Base-by-base conservation (phyloP, 2,797 vertebrate species). In the Meriones psammophilus region DNA sequence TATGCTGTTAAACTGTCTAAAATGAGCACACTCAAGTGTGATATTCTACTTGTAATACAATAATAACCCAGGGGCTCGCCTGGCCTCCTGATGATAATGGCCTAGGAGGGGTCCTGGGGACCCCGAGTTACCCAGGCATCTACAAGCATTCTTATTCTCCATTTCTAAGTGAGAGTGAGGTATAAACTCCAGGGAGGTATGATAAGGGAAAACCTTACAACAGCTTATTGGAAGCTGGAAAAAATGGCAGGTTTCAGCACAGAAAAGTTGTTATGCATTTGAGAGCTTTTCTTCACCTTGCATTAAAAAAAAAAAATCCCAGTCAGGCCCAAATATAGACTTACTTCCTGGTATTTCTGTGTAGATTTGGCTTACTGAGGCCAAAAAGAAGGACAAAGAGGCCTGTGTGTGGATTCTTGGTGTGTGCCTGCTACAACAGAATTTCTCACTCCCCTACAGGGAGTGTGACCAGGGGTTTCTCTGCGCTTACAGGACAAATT, bases 81-180 rank as follows among this genome's bases (percentile, higher is more conserved):
- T 22, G 73, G 54, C 73, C 42, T 58, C 30, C 85, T 71, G 92
- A 91, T 12, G 60, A 80, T 54, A 88, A 68, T 84, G 10, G 8
- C 54, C 80, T 39, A 26, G 14, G 39, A 30, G 2, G 36, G 64
- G 18, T 73, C 68, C 56, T 20, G 28, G n/a, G 3, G 20, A 42
- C 81, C n/a, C 42, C 30, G 46, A 18, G 81, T 74, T 74, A 36
- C 42, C 58, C 46, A 91, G 96, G 78, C 80, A 89, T 58, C 73
- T 33, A 30, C 17, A 76, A 90, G 6, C 71, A 87, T 94, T 92
- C 85, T 88, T 83, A n/a, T 33, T 84, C 46, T 58, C 50, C 2
- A 4, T 76, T 68, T 87, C 94, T 81, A 93, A 97, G 68, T 42
- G 85, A 24, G 81, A 60, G 56, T 15, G 77, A 92, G 56, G 68